phyloP scores from a whole-genome alignment of 2,888 invertebrate genomes.

The Eilema sororculum region DNA sequence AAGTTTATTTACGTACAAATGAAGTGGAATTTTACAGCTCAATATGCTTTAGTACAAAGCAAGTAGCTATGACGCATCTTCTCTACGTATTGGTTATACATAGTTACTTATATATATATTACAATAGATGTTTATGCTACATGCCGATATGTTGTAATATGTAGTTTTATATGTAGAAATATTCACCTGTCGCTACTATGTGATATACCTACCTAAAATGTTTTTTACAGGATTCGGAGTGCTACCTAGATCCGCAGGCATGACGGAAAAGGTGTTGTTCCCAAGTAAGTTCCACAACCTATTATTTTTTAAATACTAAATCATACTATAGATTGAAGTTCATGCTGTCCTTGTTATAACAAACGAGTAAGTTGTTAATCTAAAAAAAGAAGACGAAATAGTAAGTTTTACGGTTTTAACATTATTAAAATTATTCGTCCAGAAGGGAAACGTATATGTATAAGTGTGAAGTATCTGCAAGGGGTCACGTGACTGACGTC shows the following conservation, averaged over 20 bases:
- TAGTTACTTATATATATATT: neutral
- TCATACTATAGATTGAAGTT: neutral
- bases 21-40: conserved; percentile 42
- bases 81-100: conserved; percentile 22
- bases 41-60: conserved; percentile 31
- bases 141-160: neutral
- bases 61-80: conserved; percentile 46
- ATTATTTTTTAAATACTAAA: neutral
- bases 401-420: no score
- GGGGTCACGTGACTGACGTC: conserved; percentile 71
- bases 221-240: conserved; percentile 86
- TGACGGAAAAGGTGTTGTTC: conserved; percentile 94
- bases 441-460: conserved; percentile 8
- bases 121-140: conserved; percentile 17
- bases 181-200: neutral
- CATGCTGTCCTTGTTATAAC: neutral
- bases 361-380: neutral
- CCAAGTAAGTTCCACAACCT: conserved; percentile 89
- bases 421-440: neutral
- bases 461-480: conserved; percentile 47
- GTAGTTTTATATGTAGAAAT: no score
- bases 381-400: neutral
- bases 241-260: conserved; percentile 88
- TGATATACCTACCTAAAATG: conserved; percentile 15
- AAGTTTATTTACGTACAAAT: neutral